A percentile compares a stretch with the other conserved stretches of the same genome.
phyloP scores from a whole-genome alignment of 2,113 vertebrate genomes.

The Eudyptes chrysolophus region DNA sequence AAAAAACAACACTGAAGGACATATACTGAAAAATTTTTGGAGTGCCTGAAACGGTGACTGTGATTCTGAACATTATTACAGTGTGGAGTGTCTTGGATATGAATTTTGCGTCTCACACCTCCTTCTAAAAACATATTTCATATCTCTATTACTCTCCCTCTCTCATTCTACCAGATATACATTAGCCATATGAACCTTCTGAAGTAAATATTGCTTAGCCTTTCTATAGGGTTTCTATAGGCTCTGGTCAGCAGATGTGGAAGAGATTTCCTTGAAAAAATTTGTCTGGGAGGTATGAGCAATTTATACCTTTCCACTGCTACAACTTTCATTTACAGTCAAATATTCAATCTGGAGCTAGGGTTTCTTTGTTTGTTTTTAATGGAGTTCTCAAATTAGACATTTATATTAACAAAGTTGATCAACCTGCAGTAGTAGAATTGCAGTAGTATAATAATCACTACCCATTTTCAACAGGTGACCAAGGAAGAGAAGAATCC shows the following conservation, averaged over 20 bases:
- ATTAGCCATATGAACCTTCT: not conserved
- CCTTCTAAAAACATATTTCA: not conserved
- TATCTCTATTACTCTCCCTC: not conserved
- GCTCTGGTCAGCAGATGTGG: slow-evolving; percentile 36
- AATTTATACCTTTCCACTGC: not conserved
- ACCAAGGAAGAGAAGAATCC: not conserved
- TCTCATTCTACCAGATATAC: not conserved
- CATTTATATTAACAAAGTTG: not conserved
- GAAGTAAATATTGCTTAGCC: not conserved
- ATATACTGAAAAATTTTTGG: not conserved
- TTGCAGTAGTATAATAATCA: not conserved
- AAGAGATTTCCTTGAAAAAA: not conserved
- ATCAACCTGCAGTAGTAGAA: not conserved
- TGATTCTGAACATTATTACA: not conserved
- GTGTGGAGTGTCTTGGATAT: not conserved
- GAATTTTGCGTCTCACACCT: not conserved
- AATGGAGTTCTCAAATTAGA: not conserved
- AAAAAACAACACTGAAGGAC: not conserved
- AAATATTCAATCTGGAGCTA: not conserved
- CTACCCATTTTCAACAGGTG: not conserved
- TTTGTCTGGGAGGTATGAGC: not conserved
- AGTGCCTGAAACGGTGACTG: not conserved
- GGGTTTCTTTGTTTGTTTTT: not conserved
- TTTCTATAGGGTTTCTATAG: not conserved
- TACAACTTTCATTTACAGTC: not conserved